Base-by-base conservation (phyloP, 2,797 vertebrate species). In the Chiroxiphia lanceolata region DNA sequence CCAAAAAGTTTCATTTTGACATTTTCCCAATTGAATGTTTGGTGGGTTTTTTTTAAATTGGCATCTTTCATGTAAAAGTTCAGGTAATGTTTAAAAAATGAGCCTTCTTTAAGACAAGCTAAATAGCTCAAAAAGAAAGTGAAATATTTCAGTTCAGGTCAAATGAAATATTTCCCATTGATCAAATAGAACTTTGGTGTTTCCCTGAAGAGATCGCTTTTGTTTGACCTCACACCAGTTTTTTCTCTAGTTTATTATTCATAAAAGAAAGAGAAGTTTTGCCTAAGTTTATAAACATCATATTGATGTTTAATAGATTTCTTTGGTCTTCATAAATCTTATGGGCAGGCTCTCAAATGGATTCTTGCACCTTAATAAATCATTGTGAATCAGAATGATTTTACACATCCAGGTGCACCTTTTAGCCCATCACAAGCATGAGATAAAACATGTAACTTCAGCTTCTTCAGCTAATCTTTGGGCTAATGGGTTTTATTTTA, bases 1-100 rank as follows among this genome's bases (percentile, higher is more conserved):
- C 71, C 84, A 85, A 29, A 74, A 91, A 94, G 68, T 92, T 95
- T 87, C 78, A 54, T 92, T 94, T 81, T 94, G 84, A 96, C 82
- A 89, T 95, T 95, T 95, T 89, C 54, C 31, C 69, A 89, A 77
- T 13, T 57, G 45, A 87, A 79, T 2, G 1, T 9, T 64, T 42
- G 23, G 60, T 40, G 40, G 17, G 6, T 34, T 89, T 74, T 85
- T 72, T 77, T 42, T 33, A 81, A 92, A 92, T 70, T 80, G 64
- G 53, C 54, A 90, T 94, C 93, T 93, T 94, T 77, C 57, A 65
- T 72, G 16, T 53, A 87, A 36, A 96, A 89, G 71, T 85, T 91
- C 93, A 94, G 84, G 84, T 94, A 85, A 89, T 71, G 47, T 75
- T 94, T 87, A 29, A 89, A 86, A 75, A 96, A 44, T 11, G 11